Evolutionary conservation across 2,797 vertebrate genomes (phyloP), one percentile per base, ranked within the genome.

Genomic region (Aphelocoma californica): DNA sequence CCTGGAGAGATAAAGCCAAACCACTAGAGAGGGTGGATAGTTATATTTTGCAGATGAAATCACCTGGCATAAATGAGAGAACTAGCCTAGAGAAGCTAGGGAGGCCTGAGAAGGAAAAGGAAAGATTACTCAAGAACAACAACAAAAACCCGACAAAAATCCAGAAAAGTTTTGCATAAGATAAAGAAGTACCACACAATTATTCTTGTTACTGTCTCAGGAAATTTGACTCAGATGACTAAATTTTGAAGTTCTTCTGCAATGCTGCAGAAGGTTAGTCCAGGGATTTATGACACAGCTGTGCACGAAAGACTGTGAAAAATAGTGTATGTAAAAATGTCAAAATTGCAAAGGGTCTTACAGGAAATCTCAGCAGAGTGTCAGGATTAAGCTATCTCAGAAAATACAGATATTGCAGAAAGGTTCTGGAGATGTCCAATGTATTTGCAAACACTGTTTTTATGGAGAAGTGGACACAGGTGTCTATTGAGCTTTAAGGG

Each of bases 1-100:
- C 40, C 31, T 56, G 23, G 58, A 77, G 84, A 88, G 78, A 77
- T 77, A 91, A 73, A 56, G 48, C 36, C 47, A 73, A 92, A 88
- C 73, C 47, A 74, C 66, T 61, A 86, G 74, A 93, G 74, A 70
- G 78, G 80, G 50, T 82, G 81, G 60, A 81, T 34, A 91, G 36
- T 91, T 93, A 69, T 26, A 92, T 62, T 91, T 70, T 92, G 47
- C 58, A 79, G 62, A 84, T 91, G 66, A 90, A 67, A 91, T 84
- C 58, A 88, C 56, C 62, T 73, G 71, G 48, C 40, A 81, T 58
- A 86, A 95, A 92, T 81, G 15, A 83, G 36, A 88, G 32, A 93
- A 86, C 8, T 48, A 81, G 29, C 34, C 24, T 47, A 42, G 45
- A 88, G 50, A 96, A 93, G 81, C 47, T 73, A 89, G 28, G 29